Evolutionary conservation across 2,888 invertebrate species (phyloP).

Genomic region (Apamea sordens): DNA sequence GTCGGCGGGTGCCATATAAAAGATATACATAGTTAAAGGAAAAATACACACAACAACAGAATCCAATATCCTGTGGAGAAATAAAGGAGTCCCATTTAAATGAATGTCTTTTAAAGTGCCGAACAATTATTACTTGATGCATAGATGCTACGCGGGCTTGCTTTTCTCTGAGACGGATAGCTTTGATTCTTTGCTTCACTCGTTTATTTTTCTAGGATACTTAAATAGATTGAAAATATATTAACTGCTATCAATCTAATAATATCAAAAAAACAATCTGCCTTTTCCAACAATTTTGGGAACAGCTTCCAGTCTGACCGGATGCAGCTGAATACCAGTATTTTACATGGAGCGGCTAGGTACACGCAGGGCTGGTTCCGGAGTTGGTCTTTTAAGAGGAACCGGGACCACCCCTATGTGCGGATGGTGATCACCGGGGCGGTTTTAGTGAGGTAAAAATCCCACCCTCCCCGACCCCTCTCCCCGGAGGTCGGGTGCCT

Average conservation of each 20-base stretch:
- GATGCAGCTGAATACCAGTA: no score
- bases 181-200: constrained; percentile 7
- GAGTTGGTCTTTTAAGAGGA: no score
- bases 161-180: constrained; percentile 31
- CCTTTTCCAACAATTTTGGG: neutral
- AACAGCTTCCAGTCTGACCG: no score
- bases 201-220: constrained; percentile 11
- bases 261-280: neutral
- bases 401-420: no score
- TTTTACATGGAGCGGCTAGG: neutral
- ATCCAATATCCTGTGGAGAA: constrained; percentile 25
- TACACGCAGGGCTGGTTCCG: no score
- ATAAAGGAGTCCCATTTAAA: constrained; percentile 27
- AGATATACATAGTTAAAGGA: neutral
- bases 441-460: no score
- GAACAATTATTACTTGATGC: constrained; percentile 46
- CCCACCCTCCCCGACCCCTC: no score
- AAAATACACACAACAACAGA: constrained; percentile 21
- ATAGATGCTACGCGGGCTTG: constrained; percentile 27
- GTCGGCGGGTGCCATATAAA: neutral
- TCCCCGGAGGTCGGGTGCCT: no score
- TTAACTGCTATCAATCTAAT: neutral
- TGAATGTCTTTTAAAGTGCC: constrained; percentile 45
- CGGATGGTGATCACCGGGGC: no score
- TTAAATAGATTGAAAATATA: constrained; percentile 10